These are phyloP conservation scores for Aplysina aerophoba DNA, from an alignment of 37 sponge, comb jelly and placozoan species.

Conservation along the genomic window DNA sequence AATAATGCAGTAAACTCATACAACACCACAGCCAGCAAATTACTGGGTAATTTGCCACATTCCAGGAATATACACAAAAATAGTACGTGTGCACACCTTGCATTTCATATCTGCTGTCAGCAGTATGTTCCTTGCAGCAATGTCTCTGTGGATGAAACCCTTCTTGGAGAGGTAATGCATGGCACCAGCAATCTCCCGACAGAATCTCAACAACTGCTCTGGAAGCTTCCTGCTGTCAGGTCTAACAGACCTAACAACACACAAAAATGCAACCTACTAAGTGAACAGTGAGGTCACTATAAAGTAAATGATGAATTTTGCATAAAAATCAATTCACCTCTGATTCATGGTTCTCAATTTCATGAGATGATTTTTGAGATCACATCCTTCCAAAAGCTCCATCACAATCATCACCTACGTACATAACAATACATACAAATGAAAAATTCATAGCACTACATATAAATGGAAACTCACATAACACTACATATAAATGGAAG, in stretches of 20 bases:
- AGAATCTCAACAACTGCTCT: slow-evolving; percentile 26
- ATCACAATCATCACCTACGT: neutral
- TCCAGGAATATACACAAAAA: no score
- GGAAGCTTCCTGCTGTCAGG: neutral
- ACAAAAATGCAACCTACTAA: neutral
- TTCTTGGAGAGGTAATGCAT: slow-evolving; percentile 69
- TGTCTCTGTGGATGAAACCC: slow-evolving; percentile 73
- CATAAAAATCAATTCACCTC: neutral
- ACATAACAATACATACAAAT: neutral
- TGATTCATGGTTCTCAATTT: neutral
- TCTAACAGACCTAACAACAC: neutral
- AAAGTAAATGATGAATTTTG: neutral
- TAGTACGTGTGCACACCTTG: neutral
- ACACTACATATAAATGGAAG: no score
- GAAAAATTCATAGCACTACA: no score
- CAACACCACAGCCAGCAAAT: no score
- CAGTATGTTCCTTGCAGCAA: slow-evolving; percentile 79
- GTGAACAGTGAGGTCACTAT: neutral
- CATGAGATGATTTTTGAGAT: neutral
- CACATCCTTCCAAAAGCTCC: neutral
- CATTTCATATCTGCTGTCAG: slow-evolving; percentile 56
- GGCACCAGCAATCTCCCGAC: slow-evolving; percentile 58
- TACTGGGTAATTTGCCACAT: no score
- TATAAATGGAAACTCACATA: no score
- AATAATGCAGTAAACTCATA: no score